Percentiles rank a stretch among this genome's conserved stretches.
These are phyloP conservation scores for Lithosia quadra DNA, from an alignment of 2,888 invertebrate genomes.

Conservation along the genomic window DNA sequence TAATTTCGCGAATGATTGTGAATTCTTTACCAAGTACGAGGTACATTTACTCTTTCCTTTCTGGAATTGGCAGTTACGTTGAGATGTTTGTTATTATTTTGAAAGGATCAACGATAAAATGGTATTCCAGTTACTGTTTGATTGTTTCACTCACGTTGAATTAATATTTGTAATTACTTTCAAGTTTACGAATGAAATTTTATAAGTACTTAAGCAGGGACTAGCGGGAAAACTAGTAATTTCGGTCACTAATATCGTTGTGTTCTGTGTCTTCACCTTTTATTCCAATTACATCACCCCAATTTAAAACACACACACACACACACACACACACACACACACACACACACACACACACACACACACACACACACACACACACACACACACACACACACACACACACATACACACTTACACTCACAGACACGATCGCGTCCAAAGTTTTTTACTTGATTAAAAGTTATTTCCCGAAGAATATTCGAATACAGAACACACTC, in stretches of 20 bases:
- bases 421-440: not conserved
- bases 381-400: not conserved
- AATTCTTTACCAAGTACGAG: slow-evolving; percentile 16
- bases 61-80: slow-evolving; percentile 5
- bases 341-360: too few species aligned
- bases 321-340: too few species aligned
- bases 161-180: not conserved
- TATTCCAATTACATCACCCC: too few species aligned
- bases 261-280: not conserved
- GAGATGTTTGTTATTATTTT: slow-evolving; percentile 8
- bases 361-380: too few species aligned
- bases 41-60: slow-evolving; percentile 17
- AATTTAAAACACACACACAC: too few species aligned
- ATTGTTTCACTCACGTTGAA: not conserved
- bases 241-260: too few species aligned
- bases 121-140: not conserved
- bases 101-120: slow-evolving; percentile 1
- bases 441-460: not conserved
- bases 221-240: too few species aligned
- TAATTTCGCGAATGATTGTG: slow-evolving; percentile 40
- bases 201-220: not conserved
- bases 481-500: not conserved
- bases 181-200: not conserved
- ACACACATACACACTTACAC: too few species aligned
- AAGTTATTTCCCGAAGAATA: not conserved